phyloP scores from a whole-genome alignment of 2,113 vertebrate species.

The Austrofundulus limnaeus region DNA sequence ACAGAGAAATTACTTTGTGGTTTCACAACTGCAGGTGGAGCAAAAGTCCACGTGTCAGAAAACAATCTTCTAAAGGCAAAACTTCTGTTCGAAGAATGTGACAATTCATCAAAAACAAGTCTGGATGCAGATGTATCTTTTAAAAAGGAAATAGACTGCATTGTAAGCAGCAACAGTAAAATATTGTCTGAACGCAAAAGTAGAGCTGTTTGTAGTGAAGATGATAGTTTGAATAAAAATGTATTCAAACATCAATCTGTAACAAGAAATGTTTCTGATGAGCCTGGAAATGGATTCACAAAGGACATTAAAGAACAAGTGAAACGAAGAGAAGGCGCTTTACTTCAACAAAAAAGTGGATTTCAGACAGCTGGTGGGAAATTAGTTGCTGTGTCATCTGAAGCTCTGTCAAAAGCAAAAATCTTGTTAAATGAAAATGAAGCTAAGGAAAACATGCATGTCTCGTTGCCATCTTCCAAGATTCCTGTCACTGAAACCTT shows the following conservation, averaged over 20 bases:
- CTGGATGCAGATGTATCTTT: slow-evolving; percentile 39
- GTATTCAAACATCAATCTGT: background rate
- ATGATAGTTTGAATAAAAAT: background rate
- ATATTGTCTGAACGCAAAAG: background rate
- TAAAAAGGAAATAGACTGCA: slow-evolving; percentile 6
- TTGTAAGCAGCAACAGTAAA: background rate
- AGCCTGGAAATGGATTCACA: background rate
- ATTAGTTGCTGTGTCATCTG: slow-evolving; percentile 76
- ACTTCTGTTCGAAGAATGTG: slow-evolving; percentile 18
- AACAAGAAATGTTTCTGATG: background rate
- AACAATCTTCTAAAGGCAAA: slow-evolving; percentile 32
- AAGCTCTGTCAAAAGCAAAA: slow-evolving; percentile 77
- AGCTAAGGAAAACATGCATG: slow-evolving; percentile 10
- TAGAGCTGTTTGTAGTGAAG: background rate
- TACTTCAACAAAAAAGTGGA: slow-evolving; percentile 55
- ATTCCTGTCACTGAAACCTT: background rate
- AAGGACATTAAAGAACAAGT: slow-evolving; percentile 10
- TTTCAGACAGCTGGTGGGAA: slow-evolving; percentile 85
- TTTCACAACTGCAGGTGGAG: slow-evolving; percentile 79
- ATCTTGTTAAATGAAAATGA: slow-evolving; percentile 74
- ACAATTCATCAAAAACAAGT: slow-evolving; percentile 16
- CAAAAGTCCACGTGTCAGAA: slow-evolving; percentile 20
- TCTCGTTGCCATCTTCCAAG: background rate
- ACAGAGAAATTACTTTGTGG: slow-evolving; percentile 53
- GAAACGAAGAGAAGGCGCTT: slow-evolving; percentile 8